A percentile compares a stretch with the other conserved stretches of the same genome.
phyloP scores from a whole-genome alignment of 2,888 invertebrate genomes.

The Diaphora mendica region DNA sequence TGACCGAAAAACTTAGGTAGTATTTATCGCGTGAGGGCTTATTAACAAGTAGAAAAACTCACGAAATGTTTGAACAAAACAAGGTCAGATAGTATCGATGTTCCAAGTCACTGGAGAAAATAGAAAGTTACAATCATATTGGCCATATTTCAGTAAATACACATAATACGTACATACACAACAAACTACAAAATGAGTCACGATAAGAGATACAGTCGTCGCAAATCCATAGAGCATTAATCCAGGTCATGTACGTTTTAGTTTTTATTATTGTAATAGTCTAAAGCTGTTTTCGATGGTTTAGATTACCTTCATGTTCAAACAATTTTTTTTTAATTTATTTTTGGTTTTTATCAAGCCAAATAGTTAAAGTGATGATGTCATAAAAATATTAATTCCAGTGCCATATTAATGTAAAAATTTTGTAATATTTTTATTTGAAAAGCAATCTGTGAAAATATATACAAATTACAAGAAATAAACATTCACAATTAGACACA shows the following conservation, averaged over 20 bases:
- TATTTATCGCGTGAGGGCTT: conserved; percentile 35
- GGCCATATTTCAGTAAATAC: conserved; percentile 80
- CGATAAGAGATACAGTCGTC: conserved; percentile 82
- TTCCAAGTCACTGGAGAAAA: conserved; percentile 80
- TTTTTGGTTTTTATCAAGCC: conserved; percentile 26
- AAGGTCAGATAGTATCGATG: conserved; percentile 73
- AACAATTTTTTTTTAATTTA: conserved; percentile 14
- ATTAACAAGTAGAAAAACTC: conserved; percentile 40
- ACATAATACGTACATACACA: conserved; percentile 85
- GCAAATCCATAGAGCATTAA: conserved; percentile 81
- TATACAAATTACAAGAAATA: neutral
- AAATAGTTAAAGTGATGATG: conserved; percentile 48
- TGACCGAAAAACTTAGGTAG: conserved; percentile 39
- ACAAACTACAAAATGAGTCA: conserved; percentile 84
- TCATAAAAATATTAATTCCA: conserved; percentile 21
- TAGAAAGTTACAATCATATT: conserved; percentile 74
- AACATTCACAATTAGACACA: neutral
- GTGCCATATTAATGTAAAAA: neutral
- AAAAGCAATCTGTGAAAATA: conserved; percentile 1
- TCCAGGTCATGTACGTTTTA: conserved; percentile 35
- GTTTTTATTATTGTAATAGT: conserved; percentile 13
- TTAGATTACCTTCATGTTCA: conserved; percentile 24
- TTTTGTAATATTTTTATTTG: neutral
- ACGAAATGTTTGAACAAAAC: conserved; percentile 56
- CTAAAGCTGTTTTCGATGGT: conserved; percentile 7